Evolutionary conservation across 2,797 vertebrate species (phyloP).

Genomic region (Buphagus erythrorhynchus): DNA sequence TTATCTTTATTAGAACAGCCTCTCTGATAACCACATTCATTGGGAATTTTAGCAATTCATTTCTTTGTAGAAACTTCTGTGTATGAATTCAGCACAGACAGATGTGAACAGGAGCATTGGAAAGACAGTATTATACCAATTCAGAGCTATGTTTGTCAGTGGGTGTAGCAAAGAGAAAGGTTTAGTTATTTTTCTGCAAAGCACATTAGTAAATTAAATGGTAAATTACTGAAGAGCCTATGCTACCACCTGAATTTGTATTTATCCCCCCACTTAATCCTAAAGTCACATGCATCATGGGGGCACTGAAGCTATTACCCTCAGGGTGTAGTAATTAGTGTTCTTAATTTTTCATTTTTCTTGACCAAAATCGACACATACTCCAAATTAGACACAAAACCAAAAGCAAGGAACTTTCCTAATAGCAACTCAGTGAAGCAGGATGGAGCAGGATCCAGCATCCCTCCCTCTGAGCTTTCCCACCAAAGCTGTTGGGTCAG

Average conservation of each 20-base stretch:
- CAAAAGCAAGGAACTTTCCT: not conserved
- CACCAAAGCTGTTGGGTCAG: not conserved
- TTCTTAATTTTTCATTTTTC: not conserved
- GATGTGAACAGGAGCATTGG: slow-evolving; percentile 34
- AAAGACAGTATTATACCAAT: not conserved
- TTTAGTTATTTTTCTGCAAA: not conserved
- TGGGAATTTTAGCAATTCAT: slow-evolving; percentile 45
- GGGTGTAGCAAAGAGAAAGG: not conserved
- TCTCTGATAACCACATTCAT: slow-evolving; percentile 29
- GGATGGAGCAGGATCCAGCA: not conserved
- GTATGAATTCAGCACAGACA: slow-evolving; percentile 26
- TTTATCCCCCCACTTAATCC: not conserved
- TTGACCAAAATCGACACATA: not conserved
- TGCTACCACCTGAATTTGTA: not conserved
- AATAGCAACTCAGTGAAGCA: not conserved
- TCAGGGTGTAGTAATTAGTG: not conserved
- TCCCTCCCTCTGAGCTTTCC: not conserved
- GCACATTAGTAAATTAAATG: not conserved
- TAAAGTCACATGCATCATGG: not conserved
- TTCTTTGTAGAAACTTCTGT: slow-evolving; percentile 7
- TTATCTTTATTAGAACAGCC: slow-evolving; percentile 60
- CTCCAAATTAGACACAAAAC: not conserved
- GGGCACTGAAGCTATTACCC: not conserved
- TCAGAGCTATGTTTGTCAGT: slow-evolving; percentile 2
- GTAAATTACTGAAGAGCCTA: not conserved